Evolutionary conservation across 92 coral and sea anemone genomes (phyloP).

Genomic region (Isaurus tuberculatus): DNA sequence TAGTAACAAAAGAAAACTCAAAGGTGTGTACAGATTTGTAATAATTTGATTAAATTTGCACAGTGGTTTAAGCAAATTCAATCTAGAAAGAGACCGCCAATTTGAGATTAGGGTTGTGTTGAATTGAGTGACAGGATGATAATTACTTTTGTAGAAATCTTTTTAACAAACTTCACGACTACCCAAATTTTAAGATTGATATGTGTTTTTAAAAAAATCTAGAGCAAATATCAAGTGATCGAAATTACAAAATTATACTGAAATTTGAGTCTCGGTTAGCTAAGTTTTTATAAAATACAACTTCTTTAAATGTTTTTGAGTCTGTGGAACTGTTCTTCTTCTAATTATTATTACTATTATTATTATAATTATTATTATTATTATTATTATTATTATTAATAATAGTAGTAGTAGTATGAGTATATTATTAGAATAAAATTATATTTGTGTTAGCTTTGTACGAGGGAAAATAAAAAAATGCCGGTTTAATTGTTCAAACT

Average conservation of each 20-base stretch:
- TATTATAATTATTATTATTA: not conserved
- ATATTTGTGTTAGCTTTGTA: not conserved
- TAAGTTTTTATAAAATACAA: not conserved
- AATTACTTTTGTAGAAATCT: not conserved
- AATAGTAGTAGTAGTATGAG: not conserved
- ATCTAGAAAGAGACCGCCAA: not conserved
- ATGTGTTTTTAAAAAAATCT: not conserved
- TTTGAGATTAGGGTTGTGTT: not conserved
- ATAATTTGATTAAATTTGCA: not conserved
- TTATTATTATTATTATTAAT: not conserved
- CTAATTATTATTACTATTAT: not conserved
- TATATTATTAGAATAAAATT: not conserved
- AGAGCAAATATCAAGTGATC: not conserved
- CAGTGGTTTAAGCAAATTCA: not conserved
- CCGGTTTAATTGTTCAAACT: not conserved
- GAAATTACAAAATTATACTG: not conserved
- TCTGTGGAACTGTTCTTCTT: no score
- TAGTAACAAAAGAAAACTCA: no score
- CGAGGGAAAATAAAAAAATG: constrained; percentile 4
- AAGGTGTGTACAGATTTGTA: not conserved
- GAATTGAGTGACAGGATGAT: not conserved
- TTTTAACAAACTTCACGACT: not conserved
- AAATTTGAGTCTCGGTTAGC: not conserved
- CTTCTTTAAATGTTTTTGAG: not conserved
- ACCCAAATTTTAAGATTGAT: not conserved